Conservation (phyloP, 1,140 invertebrate genomes). For the Ceratina japonica region DNA sequence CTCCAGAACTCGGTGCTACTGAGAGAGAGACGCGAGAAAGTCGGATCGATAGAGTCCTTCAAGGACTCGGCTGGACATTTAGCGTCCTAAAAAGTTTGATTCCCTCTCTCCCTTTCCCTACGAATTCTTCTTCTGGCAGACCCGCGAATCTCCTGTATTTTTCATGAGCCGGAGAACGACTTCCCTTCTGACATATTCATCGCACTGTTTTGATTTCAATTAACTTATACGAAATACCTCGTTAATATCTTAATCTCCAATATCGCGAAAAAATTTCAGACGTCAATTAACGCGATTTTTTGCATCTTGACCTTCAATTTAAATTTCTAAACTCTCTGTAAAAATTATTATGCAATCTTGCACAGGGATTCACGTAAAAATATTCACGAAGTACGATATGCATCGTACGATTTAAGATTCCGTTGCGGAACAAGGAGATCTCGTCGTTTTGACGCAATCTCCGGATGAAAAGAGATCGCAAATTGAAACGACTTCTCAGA, state of each 20-base stretch:
- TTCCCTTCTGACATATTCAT: not conserved
- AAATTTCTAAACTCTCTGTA: no score
- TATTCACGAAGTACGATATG: not conserved
- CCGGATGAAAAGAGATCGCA: not conserved
- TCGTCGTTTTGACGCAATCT: not conserved
- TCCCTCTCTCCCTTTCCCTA: no score
- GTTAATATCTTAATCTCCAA: no score
- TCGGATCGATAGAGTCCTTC: slow-evolving; percentile 28
- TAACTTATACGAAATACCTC: not conserved
- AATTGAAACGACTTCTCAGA: not conserved
- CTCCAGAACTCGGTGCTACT: slow-evolving; percentile 7
- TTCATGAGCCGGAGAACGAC: not conserved
- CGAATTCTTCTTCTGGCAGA: no score
- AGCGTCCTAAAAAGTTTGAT: slow-evolving; percentile 21
- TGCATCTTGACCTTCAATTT: no score
- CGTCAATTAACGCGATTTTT: no score
- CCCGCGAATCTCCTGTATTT: not conserved
- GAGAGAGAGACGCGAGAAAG: slow-evolving; percentile 19
- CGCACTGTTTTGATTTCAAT: not conserved
- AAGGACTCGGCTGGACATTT: slow-evolving; percentile 34
- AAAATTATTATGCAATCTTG: no score
- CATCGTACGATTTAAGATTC: not conserved
- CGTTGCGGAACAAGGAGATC: not conserved
- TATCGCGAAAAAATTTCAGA: no score
- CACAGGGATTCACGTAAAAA: not conserved